Percentiles rank a stretch among this genome's conserved stretches.
Evolutionary conservation across 2,113 vertebrate genomes (phyloP).

Genomic region (Corythaeola cristata): DNA sequence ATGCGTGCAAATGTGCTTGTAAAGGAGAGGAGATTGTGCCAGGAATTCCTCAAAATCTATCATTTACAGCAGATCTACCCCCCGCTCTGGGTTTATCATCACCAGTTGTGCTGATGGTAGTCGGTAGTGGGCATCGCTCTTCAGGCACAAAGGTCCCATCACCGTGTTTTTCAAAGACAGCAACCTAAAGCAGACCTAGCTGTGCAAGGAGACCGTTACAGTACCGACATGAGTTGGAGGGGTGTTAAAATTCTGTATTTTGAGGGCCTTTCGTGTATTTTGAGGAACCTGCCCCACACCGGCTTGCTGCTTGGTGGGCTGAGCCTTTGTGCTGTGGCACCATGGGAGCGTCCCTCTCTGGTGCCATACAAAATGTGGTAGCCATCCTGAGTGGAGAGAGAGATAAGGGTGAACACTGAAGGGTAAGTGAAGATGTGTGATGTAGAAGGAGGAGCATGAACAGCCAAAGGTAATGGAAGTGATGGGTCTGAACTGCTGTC

Average conservation of each 20-base stretch:
- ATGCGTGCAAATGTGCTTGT: fast-evolving
- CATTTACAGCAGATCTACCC: background rate
- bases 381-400: background rate
- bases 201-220: background rate
- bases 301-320: background rate
- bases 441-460: background rate
- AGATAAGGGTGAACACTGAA: background rate
- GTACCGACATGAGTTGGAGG: background rate
- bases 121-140: background rate
- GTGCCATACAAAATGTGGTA: background rate
- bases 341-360: background rate
- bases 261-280: background rate
- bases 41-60: background rate
- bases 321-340: background rate
- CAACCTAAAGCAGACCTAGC: background rate
- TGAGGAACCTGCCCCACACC: background rate
- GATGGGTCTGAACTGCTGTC: background rate
- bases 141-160: background rate
- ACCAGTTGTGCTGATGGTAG: background rate
- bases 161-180: background rate
- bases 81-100: background rate
- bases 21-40: background rate
- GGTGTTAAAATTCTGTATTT: fast-evolving
- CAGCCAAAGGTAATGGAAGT: background rate
- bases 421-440: background rate